Percentiles rank a stretch among this genome's conserved stretches.
Evolutionary conservation across 1,140 invertebrate genomes (phyloP).

Genomic region (Euborellia annulipes): DNA sequence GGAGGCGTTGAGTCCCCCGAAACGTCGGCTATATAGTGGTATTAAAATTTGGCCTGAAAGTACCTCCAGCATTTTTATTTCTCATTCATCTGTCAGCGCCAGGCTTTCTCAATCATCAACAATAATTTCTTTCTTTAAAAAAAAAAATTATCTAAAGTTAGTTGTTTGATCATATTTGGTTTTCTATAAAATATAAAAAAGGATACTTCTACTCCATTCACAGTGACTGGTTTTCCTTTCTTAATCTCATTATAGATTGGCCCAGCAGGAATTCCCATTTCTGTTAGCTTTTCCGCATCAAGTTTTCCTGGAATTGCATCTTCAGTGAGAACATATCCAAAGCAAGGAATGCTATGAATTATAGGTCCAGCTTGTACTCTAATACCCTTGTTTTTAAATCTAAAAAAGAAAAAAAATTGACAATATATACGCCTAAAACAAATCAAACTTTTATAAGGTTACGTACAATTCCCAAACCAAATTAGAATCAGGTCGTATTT

Average conservation of each 20-base stretch:
- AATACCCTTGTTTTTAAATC: slow-evolving; percentile 11
- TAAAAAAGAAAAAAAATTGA: neutral
- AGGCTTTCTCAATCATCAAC: too few species aligned
- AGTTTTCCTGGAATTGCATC: slow-evolving; percentile 22
- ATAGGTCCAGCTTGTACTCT: slow-evolving; percentile 25
- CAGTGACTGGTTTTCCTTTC: slow-evolving; percentile 21
- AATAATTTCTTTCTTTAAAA: too few species aligned
- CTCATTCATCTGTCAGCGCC: too few species aligned
- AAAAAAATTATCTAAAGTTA: too few species aligned
- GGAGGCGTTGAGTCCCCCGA: too few species aligned
- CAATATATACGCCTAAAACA: too few species aligned
- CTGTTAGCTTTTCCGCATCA: slow-evolving; percentile 21
- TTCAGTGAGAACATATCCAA: slow-evolving; percentile 28
- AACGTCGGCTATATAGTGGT: too few species aligned
- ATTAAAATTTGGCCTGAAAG: too few species aligned
- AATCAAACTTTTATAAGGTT: neutral
- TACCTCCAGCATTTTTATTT: too few species aligned
- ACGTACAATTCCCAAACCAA: slow-evolving; percentile 23
- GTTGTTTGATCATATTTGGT: too few species aligned
- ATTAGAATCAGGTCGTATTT: slow-evolving; percentile 11
- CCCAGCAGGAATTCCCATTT: slow-evolving; percentile 25
- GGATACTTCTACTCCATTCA: slow-evolving; percentile 20
- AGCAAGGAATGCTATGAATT: slow-evolving; percentile 28
- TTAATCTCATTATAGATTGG: slow-evolving; percentile 27
- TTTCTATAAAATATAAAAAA: slow-evolving; percentile 6